Evolutionary conservation across 2,797 vertebrate genomes (phyloP).

Genomic region (Falco peregrinus): DNA sequence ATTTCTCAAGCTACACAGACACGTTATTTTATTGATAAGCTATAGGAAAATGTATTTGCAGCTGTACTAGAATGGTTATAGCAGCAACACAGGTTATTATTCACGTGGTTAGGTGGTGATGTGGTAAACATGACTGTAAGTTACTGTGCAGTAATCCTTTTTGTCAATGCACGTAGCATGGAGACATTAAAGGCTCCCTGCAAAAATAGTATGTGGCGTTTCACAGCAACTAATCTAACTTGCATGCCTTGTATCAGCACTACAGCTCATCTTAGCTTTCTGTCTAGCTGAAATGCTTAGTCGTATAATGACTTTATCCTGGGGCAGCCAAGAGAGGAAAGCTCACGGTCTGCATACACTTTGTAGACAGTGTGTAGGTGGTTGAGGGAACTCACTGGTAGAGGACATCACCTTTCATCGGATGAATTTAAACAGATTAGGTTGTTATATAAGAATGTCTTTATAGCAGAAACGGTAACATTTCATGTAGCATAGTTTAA

Average conservation of each 20-base stretch:
- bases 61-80: neutral
- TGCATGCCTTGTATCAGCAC: neutral
- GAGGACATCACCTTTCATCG: neutral
- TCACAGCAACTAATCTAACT: neutral
- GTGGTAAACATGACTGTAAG: neutral
- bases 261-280: neutral
- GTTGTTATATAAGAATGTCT: too few relatives aligned
- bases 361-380: neutral
- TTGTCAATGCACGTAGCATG: neutral
- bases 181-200: neutral
- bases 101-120: neutral
- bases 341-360: accelerated
- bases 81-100: neutral
- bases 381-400: neutral
- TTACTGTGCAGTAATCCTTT: neutral
- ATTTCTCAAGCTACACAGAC: neutral
- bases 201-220: neutral
- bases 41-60: constrained; percentile 12
- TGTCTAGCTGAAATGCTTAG: neutral
- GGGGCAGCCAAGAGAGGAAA: neutral
- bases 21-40: neutral
- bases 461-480: neutral
- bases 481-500: neutral
- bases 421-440: neutral
- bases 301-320: neutral